A percentile compares a stretch with the other conserved stretches of the same genome.
Evolutionary conservation across 2,888 invertebrate species (phyloP).

Genomic region (Dendrolimus pini): DNA sequence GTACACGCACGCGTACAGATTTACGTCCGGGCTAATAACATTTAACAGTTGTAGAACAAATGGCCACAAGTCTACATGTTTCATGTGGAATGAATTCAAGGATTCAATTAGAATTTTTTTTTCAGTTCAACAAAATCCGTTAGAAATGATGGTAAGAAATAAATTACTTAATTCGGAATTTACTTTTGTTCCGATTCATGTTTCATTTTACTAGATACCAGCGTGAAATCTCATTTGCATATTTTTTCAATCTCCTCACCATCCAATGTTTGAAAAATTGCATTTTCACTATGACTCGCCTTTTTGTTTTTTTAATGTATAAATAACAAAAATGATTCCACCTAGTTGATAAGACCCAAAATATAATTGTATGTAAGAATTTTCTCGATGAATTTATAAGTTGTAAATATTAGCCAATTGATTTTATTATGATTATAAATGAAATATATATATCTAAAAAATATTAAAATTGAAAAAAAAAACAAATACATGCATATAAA

Average conservation of each 20-base stretch:
- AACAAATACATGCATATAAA: conserved; percentile 55
- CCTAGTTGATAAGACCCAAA: conserved; percentile 64
- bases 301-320: conserved; percentile 23
- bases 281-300: conserved; percentile 17
- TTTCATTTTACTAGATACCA: background rate
- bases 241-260: too few species aligned
- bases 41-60: too few species aligned
- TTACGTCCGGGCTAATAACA: too few species aligned
- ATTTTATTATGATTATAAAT: conserved; percentile 60
- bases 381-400: conserved; percentile 49
- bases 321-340: conserved; percentile 58
- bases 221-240: conserved; percentile 4
- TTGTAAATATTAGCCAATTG: conserved; percentile 68
- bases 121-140: too few species aligned
- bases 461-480: conserved; percentile 48
- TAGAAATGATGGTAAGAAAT: too few species aligned
- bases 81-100: too few species aligned
- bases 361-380: conserved; percentile 60
- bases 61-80: too few species aligned
- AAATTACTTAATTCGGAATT: conserved; percentile 1
- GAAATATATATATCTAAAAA: conserved; percentile 53
- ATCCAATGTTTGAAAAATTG: conserved; percentile 17
- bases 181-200: background rate
- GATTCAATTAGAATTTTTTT: too few species aligned
- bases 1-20: too few species aligned